Conservation (phyloP, 2,113 vertebrate genomes). For the Microcebus jonahi region DNA sequence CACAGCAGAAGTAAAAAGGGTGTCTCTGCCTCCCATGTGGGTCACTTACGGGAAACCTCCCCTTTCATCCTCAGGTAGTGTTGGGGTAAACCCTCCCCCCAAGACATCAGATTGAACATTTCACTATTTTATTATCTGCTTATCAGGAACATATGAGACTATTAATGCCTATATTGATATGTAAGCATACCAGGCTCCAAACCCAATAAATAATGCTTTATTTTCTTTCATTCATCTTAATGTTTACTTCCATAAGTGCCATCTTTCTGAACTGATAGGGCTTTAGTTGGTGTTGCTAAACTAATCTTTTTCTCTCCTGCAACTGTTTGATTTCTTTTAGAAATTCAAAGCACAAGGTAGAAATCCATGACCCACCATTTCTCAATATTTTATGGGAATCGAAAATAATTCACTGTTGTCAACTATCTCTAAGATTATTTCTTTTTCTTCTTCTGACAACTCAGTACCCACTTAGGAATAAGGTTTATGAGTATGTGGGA, state of each 20-base stretch:
- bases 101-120: background rate
- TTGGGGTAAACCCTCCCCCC: background rate
- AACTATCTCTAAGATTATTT: background rate
- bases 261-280: background rate
- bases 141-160: background rate
- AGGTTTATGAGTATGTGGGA: background rate
- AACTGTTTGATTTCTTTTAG: background rate
- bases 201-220: background rate
- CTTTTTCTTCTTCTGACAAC: background rate
- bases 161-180: background rate
- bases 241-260: background rate
- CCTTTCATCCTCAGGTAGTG: background rate
- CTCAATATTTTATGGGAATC: background rate
- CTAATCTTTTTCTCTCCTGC: background rate
- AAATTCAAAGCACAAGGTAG: background rate
- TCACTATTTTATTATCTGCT: background rate
- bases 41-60: background rate
- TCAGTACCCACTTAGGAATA: background rate
- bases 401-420: background rate
- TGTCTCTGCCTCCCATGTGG: background rate
- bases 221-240: background rate
- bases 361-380: background rate
- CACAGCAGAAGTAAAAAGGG: background rate
- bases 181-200: background rate
- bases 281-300: background rate